phyloP scores from a whole-genome alignment of 2,797 vertebrate species.

The Clamator glandarius region DNA sequence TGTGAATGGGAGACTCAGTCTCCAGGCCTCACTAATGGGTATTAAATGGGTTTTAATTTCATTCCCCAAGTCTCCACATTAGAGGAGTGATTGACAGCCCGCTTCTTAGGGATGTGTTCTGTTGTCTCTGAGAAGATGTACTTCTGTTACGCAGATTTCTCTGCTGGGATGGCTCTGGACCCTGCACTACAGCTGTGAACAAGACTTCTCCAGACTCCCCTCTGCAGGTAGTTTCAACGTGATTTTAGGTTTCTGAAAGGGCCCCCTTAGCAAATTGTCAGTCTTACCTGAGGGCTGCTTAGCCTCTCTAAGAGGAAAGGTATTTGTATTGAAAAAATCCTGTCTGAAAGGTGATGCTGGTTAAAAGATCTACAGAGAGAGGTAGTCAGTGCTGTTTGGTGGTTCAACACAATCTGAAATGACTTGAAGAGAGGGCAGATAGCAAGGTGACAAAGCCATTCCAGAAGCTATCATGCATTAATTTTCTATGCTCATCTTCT shows the following conservation, averaged over 20 bases:
- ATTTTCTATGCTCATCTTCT: neutral
- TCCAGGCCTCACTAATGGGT: neutral
- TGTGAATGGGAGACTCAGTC: neutral
- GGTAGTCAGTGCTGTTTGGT: neutral
- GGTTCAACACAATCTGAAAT: neutral
- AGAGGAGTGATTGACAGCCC: neutral
- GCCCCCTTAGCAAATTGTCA: neutral
- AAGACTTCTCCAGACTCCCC: neutral
- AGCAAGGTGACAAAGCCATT: neutral
- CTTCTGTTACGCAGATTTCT: neutral
- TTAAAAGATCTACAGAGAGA: neutral
- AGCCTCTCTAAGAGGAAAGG: neutral
- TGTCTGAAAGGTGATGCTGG: neutral
- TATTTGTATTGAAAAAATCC: neutral
- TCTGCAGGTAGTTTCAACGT: neutral
- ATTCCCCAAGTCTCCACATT: neutral
- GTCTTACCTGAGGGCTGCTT: neutral
- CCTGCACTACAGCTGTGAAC: neutral
- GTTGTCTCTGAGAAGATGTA: too few species aligned
- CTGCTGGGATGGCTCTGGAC: neutral
- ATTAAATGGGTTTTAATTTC: neutral
- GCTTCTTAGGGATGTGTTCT: too few species aligned
- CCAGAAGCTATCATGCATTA: neutral
- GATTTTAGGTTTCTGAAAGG: neutral
- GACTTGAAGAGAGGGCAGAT: neutral